A percentile compares a stretch with the other conserved stretches of the same genome.
Conservation (phyloP, 1,140 invertebrate species). For the Procambarus clarkii region DNA sequence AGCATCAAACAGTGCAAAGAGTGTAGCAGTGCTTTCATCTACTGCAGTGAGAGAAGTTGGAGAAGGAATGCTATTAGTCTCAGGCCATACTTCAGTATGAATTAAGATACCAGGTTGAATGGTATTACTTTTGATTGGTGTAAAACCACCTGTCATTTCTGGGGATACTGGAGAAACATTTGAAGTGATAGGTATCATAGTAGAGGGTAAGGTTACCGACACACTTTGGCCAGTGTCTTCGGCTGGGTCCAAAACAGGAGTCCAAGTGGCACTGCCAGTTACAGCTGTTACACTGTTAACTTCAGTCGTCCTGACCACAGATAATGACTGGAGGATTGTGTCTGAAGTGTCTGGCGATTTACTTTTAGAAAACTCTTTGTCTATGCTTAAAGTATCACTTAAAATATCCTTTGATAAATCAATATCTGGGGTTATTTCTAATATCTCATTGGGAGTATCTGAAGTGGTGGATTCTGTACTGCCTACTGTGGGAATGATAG, state of each 20-base stretch:
- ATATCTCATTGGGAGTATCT: background rate
- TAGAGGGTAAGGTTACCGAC: conserved; percentile 15
- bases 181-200: conserved; percentile 3
- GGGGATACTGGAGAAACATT: conserved; percentile 10
- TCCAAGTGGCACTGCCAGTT: conserved; percentile 42
- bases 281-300: background rate
- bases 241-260: conserved; percentile 45
- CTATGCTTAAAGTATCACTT: background rate
- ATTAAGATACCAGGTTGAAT: background rate
- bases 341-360: background rate
- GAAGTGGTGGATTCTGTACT: background rate
- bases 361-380: background rate
- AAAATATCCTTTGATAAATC: background rate
- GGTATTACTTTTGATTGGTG: conserved; percentile 41
- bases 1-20: conserved; percentile 29
- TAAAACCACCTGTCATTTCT: conserved; percentile 54
- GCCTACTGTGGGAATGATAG: background rate
- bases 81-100: conserved; percentile 41
- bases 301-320: conserved; percentile 8
- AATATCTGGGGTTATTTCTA: conserved; percentile 6
- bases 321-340: background rate
- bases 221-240: conserved; percentile 17
- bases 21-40: conserved; percentile 33
- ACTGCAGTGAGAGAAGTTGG: conserved; percentile 16
- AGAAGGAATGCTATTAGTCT: conserved; percentile 28